Percentiles rank a stretch among this genome's conserved stretches.
Conservation (phyloP, 2,113 vertebrate species). For the Thryonomys swinderianus region DNA sequence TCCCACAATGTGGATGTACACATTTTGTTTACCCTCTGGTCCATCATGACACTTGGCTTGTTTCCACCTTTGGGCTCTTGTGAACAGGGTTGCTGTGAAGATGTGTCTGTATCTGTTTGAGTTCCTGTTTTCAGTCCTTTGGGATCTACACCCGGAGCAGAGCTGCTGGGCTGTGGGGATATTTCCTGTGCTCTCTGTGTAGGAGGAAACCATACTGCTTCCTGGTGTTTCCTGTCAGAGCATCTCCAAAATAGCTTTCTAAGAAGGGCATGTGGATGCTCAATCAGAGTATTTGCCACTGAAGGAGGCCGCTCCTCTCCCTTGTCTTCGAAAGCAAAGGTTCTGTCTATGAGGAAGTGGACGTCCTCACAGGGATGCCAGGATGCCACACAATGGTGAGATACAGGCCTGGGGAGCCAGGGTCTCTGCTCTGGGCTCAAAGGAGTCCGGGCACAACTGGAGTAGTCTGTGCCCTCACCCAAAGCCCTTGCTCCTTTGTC, state of each 20-base stretch:
- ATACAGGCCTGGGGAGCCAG: not conserved
- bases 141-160: not conserved
- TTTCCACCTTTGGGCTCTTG: fast-evolving
- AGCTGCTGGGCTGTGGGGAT: not conserved
- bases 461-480: not conserved
- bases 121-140: not conserved
- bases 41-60: not conserved
- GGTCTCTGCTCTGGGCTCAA: not conserved
- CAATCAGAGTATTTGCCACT: too few relatives aligned
- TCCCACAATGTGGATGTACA: fast-evolving
- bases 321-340: not conserved
- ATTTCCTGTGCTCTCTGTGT: not conserved
- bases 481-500: not conserved
- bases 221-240: not conserved
- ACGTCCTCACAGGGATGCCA: not conserved
- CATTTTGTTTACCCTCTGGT: not conserved
- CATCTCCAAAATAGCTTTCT: not conserved
- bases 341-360: not conserved
- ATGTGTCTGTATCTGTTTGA: fast-evolving
- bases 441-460: not conserved
- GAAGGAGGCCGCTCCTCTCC: not conserved
- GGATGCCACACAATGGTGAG: not conserved
- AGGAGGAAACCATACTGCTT: not conserved
- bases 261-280: not conserved
- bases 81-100: not conserved